These are phyloP conservation scores for Proterorhinus semilunaris DNA, from an alignment of 2,113 vertebrate genomes.

Conservation along the genomic window DNA sequence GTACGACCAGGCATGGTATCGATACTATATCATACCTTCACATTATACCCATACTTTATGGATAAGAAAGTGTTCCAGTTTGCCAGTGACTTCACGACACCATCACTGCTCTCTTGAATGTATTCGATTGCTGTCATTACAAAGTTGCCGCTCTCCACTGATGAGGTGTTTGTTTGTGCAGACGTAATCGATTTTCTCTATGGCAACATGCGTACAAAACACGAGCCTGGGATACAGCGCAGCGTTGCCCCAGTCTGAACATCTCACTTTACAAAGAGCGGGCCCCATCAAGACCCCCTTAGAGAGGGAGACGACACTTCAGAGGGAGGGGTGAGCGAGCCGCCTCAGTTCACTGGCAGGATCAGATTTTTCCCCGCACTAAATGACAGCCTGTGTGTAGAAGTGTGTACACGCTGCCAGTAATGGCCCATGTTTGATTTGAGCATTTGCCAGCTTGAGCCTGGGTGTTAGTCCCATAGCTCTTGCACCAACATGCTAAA, in stretches of 20 bases:
- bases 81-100: no score
- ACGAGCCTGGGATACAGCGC: conserved; percentile 38
- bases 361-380: conserved; percentile 50
- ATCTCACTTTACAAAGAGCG: conserved; percentile 57
- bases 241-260: conserved; percentile 28
- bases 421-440: conserved; percentile 44
- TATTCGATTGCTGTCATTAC: conserved; percentile 21
- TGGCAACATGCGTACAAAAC: conserved; percentile 48
- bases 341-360: conserved; percentile 38
- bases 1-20: no score
- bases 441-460: conserved; percentile 48
- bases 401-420: conserved; percentile 8
- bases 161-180: conserved; percentile 51
- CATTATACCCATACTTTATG: no score
- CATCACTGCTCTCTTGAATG: no score
- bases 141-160: conserved; percentile 31
- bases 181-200: conserved; percentile 57
- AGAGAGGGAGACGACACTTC: conserved; percentile 58
- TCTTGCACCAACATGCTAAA: conserved; percentile 45
- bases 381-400: conserved; percentile 26
- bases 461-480: conserved; percentile 46
- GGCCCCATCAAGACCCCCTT: conserved; percentile 54
- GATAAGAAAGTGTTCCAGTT: no score
- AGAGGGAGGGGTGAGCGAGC: conserved; percentile 43
- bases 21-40: no score